These are phyloP conservation scores for Drosophila borealis DNA, from an alignment of 2,888 invertebrate genomes.

Conservation along the genomic window DNA sequence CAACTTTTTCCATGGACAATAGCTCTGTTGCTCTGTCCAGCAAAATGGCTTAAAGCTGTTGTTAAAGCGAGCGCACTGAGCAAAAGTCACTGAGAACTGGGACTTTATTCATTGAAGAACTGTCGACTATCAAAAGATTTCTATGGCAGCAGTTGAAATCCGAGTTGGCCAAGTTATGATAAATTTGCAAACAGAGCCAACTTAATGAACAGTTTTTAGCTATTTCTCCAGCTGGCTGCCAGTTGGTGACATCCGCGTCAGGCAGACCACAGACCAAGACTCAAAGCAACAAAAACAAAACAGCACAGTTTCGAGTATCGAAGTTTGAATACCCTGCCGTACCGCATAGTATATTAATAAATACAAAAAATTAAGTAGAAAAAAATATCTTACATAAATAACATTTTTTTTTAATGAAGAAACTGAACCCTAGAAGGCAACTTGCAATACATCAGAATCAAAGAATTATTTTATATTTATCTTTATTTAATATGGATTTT, in stretches of 20 bases:
- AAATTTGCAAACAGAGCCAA: slow-evolving; percentile 73
- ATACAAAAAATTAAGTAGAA: no score
- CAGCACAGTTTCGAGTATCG: neutral
- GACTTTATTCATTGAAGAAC: slow-evolving; percentile 25
- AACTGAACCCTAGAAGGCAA: no score
- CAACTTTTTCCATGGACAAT: slow-evolving; percentile 35
- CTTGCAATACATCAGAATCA: no score
- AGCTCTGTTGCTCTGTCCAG: slow-evolving; percentile 4
- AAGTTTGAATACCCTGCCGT: slow-evolving; percentile 4
- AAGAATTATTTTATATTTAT: no score
- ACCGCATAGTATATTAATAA: no score
- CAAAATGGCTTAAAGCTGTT: slow-evolving; percentile 34
- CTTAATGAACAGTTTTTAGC: slow-evolving; percentile 75
- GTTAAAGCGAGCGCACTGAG: slow-evolving; percentile 35
- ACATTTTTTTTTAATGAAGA: no score
- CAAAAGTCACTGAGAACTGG: slow-evolving; percentile 16
- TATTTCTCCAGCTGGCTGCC: slow-evolving; percentile 45
- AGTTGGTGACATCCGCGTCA: slow-evolving; percentile 45
- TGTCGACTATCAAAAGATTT: slow-evolving; percentile 17
- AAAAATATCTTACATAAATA: no score
- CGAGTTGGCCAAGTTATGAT: slow-evolving; percentile 66
- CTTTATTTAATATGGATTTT: no score
- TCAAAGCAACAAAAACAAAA: slow-evolving; percentile 14
- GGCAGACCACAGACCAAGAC: slow-evolving; percentile 44
- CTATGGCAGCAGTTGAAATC: slow-evolving; percentile 51